A percentile compares a stretch with the other conserved stretches of the same genome.
Conservation (phyloP, 2,113 vertebrate species). For the Rhombomys opimus region DNA sequence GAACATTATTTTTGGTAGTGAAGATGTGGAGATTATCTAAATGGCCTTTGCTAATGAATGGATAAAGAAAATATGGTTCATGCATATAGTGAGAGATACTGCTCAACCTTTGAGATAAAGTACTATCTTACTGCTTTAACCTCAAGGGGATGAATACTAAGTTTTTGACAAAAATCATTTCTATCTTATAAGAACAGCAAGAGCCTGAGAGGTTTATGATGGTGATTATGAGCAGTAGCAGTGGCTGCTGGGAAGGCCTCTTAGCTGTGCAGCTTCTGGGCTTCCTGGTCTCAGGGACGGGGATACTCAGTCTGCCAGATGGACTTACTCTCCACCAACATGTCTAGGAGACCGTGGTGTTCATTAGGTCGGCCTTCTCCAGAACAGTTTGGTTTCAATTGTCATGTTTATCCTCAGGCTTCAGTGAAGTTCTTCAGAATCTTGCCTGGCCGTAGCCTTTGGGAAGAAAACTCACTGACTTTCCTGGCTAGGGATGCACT, state of each 20-base stretch:
- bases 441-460: not conserved
- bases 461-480: not conserved
- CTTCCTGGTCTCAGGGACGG: not conserved
- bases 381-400: not conserved
- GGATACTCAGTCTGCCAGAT: not conserved
- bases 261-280: not conserved
- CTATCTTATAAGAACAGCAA: not conserved
- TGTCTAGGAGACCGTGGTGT: not conserved
- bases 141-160: not conserved
- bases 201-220: not conserved
- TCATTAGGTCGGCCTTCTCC: not conserved
- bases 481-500: not conserved
- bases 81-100: not conserved
- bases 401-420: not conserved
- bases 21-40: not conserved
- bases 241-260: not conserved
- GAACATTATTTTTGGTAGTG: not conserved
- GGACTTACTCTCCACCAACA: not conserved
- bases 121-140: not conserved
- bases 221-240: not conserved
- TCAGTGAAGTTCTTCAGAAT: not conserved
- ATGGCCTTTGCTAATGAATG: not conserved
- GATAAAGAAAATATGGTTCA: not conserved
- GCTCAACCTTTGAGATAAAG: not conserved
- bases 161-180: not conserved